Percentiles rank a stretch among this genome's conserved stretches.
Conservation (phyloP, 2,888 invertebrate genomes). For the Melanophora roralis region DNA sequence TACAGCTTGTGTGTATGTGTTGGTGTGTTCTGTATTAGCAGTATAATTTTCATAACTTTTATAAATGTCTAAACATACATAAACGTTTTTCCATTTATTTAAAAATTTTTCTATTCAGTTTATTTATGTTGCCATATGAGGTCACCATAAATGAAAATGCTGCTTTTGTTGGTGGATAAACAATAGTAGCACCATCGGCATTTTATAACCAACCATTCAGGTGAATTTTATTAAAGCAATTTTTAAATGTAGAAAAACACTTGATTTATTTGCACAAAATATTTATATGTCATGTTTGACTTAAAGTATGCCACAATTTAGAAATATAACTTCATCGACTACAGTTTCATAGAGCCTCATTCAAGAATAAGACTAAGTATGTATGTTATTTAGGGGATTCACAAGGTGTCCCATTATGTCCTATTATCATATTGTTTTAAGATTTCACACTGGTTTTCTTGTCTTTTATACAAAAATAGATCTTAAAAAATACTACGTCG, state of each 20-base stretch:
- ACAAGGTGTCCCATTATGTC: too few species aligned
- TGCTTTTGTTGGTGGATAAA: background rate
- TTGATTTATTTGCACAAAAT: conserved; percentile 26
- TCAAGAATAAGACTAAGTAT: too few species aligned
- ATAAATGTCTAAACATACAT: conserved; percentile 26
- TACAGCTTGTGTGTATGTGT: background rate
- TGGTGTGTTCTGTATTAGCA: background rate
- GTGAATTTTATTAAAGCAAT: conserved; percentile 2
- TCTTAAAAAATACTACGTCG: too few species aligned
- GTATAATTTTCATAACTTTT: conserved; percentile 32
- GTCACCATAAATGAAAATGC: conserved; percentile 23
- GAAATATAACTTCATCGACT: too few species aligned
- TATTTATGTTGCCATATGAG: conserved; percentile 41
- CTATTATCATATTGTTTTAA: too few species aligned
- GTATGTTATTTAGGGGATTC: too few species aligned
- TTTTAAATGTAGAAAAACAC: background rate
- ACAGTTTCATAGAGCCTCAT: too few species aligned
- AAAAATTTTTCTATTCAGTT: conserved; percentile 33
- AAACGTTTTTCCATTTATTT: conserved; percentile 11
- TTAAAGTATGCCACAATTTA: background rate
- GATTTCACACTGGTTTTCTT: too few species aligned
- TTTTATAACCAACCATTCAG: conserved; percentile 14
- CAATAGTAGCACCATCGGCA: background rate
- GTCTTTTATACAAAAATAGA: too few species aligned
- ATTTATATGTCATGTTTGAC: conserved; percentile 52